Evolutionary conservation across 2,797 vertebrate species (phyloP).

Genomic region (Danio choprae): DNA sequence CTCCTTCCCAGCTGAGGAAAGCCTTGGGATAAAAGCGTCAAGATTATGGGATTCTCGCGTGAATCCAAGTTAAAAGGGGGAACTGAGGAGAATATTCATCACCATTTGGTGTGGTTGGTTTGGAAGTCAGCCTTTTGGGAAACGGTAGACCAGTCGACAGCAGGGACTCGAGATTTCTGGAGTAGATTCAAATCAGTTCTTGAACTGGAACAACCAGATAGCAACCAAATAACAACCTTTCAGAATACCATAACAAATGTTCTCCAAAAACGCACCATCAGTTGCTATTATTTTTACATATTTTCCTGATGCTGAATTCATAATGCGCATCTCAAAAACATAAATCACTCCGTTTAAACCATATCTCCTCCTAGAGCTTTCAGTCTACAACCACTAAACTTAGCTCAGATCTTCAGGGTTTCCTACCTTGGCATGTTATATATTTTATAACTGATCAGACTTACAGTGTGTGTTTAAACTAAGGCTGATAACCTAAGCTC

Average conservation of each 20-base stretch:
- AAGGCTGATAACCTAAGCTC: too few relatives aligned
- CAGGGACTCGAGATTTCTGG: background rate
- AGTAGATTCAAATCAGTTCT: background rate
- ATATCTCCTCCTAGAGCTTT: too few relatives aligned
- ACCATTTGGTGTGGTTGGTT: background rate
- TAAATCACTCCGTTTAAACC: too few relatives aligned
- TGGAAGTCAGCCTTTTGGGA: background rate
- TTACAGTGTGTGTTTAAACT: too few relatives aligned
- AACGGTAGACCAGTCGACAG: background rate
- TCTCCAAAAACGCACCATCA: background rate
- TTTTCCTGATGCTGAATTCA: background rate
- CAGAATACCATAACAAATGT: background rate
- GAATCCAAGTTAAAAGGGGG: conserved; percentile 4
- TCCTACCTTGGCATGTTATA: too few relatives aligned
- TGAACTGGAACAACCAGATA: background rate
- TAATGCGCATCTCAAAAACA: background rate
- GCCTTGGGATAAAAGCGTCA: conserved; percentile 3
- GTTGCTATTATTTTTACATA: background rate
- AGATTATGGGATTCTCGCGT: conserved; percentile 19
- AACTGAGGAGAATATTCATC: background rate
- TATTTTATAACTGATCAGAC: too few relatives aligned
- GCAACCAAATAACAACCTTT: background rate
- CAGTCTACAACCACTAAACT: too few relatives aligned
- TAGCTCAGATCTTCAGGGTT: too few relatives aligned
- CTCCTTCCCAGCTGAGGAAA: background rate